Percentiles rank a stretch among this genome's conserved stretches.
Evolutionary conservation across 2,888 invertebrate genomes (phyloP).

Genomic region (Temnothorax rugatulus): DNA sequence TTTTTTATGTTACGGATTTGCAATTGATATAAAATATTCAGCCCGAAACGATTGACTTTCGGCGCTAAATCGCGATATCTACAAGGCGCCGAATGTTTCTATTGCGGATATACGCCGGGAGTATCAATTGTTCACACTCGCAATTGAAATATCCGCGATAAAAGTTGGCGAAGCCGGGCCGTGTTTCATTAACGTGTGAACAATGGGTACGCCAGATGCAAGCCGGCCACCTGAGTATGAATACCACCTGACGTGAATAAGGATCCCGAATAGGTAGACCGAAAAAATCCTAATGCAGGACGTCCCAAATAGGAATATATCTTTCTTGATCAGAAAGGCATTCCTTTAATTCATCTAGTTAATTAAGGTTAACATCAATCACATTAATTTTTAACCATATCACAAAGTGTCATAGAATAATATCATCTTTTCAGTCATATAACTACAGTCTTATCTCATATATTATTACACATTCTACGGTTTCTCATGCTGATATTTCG

Average conservation of each 20-base stretch:
- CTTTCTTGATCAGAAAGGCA: not conserved
- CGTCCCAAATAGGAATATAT: conserved; percentile 49
- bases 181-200: conserved; percentile 62
- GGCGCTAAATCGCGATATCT: conserved; percentile 44
- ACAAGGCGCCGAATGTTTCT: conserved; percentile 38
- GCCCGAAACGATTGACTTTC: conserved; percentile 18
- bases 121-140: conserved; percentile 56
- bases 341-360: not conserved
- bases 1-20: conserved; percentile 8
- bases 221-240: conserved; percentile 36
- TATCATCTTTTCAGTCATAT: not conserved
- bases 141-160: conserved; percentile 35
- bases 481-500: conserved; percentile 14
- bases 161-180: conserved; percentile 49
- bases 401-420: not conserved
- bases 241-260: conserved; percentile 34
- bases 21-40: conserved; percentile 16
- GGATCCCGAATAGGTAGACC: conserved; percentile 47
- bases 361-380: not conserved
- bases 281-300: conserved; percentile 34
- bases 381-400: not conserved
- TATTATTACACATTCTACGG: not conserved
- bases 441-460: conserved; percentile 18
- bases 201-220: conserved; percentile 39
- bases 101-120: conserved; percentile 20